These are phyloP conservation scores for Tipula confusa DNA, from an alignment of 2,888 invertebrate genomes.

Conservation along the genomic window DNA sequence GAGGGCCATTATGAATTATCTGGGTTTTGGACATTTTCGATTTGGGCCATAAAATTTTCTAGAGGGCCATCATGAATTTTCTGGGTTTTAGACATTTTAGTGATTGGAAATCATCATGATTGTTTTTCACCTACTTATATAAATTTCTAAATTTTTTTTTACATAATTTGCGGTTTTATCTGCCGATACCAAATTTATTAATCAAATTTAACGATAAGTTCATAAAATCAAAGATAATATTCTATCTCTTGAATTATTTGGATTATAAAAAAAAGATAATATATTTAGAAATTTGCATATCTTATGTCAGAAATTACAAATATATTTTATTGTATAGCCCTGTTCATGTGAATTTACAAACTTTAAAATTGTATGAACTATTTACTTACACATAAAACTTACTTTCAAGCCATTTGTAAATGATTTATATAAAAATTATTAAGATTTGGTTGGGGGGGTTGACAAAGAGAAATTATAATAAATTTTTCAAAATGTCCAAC, in stretches of 20 bases:
- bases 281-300: not conserved
- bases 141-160: too few relatives aligned
- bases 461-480: not conserved
- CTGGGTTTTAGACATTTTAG: too few relatives aligned
- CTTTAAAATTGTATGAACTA: not conserved
- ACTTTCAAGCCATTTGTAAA: not conserved
- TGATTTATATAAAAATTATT: not conserved
- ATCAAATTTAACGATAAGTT: not conserved
- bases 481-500: not conserved
- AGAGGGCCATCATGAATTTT: too few relatives aligned
- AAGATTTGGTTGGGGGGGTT: not conserved
- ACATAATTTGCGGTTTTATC: too few relatives aligned
- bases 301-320: not conserved
- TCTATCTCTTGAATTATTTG: not conserved
- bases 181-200: too few relatives aligned
- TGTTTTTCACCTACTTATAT: too few relatives aligned
- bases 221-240: not conserved
- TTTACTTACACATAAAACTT: not conserved
- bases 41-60: too few relatives aligned
- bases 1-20: too few relatives aligned
- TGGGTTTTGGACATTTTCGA: too few relatives aligned
- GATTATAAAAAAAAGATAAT: not conserved
- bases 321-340: not conserved
- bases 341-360: not conserved
- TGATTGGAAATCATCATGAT: too few relatives aligned